A percentile compares a stretch with the other conserved stretches of the same genome.
phyloP scores from a whole-genome alignment of 1,140 invertebrate species.

The Littorina saxatilis region DNA sequence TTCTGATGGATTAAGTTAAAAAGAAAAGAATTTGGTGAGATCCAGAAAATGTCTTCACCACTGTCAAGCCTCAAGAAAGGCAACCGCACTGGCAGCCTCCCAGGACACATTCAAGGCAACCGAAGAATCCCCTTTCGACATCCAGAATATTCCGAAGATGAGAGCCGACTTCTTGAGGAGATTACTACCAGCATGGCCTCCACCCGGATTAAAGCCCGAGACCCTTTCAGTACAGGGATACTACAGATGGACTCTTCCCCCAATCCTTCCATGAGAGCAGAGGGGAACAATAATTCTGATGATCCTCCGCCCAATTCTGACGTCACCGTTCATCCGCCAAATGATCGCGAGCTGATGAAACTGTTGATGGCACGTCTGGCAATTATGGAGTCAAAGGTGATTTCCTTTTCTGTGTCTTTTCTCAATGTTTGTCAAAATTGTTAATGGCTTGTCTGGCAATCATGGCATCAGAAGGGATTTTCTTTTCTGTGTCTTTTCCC shows the following conservation, averaged over 20 bases:
- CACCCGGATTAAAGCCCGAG: slow-evolving; percentile 49
- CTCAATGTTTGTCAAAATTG: no score
- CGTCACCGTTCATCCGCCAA: slow-evolving; percentile 37
- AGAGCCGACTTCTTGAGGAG: slow-evolving; percentile 65
- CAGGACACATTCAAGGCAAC: slow-evolving; percentile 56
- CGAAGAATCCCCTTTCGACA: slow-evolving; percentile 63
- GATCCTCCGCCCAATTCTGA: neutral
- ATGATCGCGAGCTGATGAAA: slow-evolving; percentile 69
- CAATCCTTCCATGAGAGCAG: slow-evolving; percentile 6
- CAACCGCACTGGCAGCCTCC: slow-evolving; percentile 42
- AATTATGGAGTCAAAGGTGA: slow-evolving; percentile 61
- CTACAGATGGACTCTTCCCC: slow-evolving; percentile 37
- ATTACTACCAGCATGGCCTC: slow-evolving; percentile 67
- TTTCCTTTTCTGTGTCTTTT: no score
- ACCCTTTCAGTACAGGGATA: slow-evolving; percentile 57
- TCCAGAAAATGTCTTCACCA: slow-evolving; percentile 42
- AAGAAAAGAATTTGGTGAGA: no score
- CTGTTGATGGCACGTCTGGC: slow-evolving; percentile 69
- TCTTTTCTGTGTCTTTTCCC: neutral
- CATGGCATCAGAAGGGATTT: neutral
- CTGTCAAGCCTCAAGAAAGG: slow-evolving; percentile 43
- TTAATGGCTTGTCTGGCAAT: no score
- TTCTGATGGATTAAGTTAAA: no score
- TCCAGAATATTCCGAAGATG: slow-evolving; percentile 66
- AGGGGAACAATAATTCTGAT: neutral